A percentile compares a stretch with the other conserved stretches of the same genome.
Evolutionary conservation across 2,113 vertebrate genomes (phyloP).

Genomic region (Dolichotis patagonum): DNA sequence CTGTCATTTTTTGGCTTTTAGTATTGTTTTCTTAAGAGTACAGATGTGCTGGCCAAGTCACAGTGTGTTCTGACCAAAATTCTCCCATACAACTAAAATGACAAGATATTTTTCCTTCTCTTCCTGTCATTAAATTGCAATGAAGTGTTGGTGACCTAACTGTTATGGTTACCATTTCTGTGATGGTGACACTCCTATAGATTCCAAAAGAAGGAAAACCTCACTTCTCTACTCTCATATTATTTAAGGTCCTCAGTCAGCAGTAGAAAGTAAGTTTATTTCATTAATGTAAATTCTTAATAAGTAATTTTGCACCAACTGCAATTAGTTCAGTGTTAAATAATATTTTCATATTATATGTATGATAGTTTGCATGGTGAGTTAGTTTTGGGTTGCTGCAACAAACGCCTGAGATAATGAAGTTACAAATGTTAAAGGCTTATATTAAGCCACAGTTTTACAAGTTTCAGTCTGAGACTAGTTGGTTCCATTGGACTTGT

Average conservation of each 20-base stretch:
- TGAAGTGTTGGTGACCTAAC: slow-evolving; percentile 49
- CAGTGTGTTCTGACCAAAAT: slow-evolving; percentile 73
- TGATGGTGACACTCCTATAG: slow-evolving; percentile 53
- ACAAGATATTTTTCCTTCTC: slow-evolving; percentile 65
- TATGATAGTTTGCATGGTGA: background rate
- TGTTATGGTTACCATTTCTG: slow-evolving; percentile 39
- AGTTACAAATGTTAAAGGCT: background rate
- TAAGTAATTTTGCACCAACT: background rate
- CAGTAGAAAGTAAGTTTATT: background rate
- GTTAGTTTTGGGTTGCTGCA: background rate
- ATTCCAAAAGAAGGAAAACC: slow-evolving; percentile 27
- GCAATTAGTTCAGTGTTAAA: background rate
- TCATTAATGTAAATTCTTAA: background rate
- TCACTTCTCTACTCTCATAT: background rate
- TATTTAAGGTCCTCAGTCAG: background rate
- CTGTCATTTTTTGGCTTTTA: slow-evolving; percentile 69
- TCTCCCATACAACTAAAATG: slow-evolving; percentile 64
- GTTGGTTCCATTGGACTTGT: background rate
- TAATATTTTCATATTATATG: background rate
- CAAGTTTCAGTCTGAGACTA: background rate
- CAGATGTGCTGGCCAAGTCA: slow-evolving; percentile 72
- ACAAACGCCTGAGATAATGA: background rate
- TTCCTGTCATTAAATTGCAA: slow-evolving; percentile 64
- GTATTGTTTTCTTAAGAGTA: slow-evolving; percentile 71
- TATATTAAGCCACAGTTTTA: background rate